Evolutionary conservation across 2,888 invertebrate species (phyloP).

Genomic region (Acronicta aceris): DNA sequence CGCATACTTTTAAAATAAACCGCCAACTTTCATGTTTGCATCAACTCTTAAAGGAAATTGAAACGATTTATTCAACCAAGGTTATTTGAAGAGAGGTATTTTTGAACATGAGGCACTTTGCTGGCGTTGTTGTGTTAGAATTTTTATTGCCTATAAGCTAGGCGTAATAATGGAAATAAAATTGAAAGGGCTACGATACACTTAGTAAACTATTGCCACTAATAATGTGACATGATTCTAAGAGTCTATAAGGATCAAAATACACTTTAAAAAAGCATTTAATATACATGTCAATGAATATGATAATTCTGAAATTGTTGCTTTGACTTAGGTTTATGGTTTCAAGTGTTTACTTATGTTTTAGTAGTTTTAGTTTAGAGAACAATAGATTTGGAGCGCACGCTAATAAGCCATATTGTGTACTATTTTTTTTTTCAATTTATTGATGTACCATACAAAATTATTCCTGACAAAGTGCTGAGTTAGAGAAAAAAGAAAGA

Average conservation of each 20-base stretch:
- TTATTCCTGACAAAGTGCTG: too few relatives aligned
- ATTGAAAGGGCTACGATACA: conserved; percentile 6
- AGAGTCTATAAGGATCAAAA: not conserved
- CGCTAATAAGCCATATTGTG: too few relatives aligned
- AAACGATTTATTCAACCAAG: conserved; percentile 57
- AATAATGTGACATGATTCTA: not conserved
- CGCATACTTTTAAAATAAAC: conserved; percentile 72
- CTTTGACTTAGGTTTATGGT: too few relatives aligned
- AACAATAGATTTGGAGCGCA: too few relatives aligned
- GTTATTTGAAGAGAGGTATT: conserved; percentile 56
- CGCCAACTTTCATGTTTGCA: conserved; percentile 67
- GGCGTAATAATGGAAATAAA: conserved; percentile 45
- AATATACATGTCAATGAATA: too few relatives aligned
- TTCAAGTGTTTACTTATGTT: too few relatives aligned
- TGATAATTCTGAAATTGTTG: too few relatives aligned
- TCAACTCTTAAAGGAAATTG: conserved; percentile 63
- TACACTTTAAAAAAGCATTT: not conserved
- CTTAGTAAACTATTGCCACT: conserved; percentile 17
- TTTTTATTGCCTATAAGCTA: conserved; percentile 27
- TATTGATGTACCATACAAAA: too few relatives aligned
- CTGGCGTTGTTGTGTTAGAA: conserved; percentile 35
- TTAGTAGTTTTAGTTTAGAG: too few relatives aligned
- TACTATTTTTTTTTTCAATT: too few relatives aligned
- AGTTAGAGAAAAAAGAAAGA: too few relatives aligned
- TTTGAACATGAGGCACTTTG: conserved; percentile 44